Evolutionary conservation across 2,113 vertebrate genomes (phyloP).

Genomic region (Guaruba guarouba): DNA sequence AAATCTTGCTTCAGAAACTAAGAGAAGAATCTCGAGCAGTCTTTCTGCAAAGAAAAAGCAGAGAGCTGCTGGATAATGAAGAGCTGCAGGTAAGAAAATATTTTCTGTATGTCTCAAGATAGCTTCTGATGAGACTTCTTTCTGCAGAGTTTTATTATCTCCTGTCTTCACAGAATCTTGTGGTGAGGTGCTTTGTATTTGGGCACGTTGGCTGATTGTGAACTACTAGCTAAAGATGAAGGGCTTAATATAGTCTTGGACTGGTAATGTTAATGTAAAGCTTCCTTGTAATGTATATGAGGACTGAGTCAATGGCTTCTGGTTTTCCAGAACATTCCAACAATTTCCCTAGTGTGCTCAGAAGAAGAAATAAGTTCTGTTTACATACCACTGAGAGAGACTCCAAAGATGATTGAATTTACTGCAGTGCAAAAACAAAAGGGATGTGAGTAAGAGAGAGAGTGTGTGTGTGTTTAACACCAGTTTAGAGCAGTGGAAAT

Average conservation of each 20-base stretch:
- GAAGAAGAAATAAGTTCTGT: neutral
- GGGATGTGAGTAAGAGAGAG: neutral
- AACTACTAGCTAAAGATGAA: neutral
- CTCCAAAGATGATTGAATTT: neutral
- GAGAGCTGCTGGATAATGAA: slow-evolving; percentile 95
- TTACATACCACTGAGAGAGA: neutral
- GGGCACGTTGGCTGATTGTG: neutral
- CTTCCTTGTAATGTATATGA: neutral
- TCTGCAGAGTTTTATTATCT: neutral
- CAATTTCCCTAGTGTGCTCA: neutral
- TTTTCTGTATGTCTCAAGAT: neutral
- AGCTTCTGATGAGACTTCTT: neutral
- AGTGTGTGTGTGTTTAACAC: neutral
- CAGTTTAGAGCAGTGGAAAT: neutral
- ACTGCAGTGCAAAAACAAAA: neutral
- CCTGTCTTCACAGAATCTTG: neutral
- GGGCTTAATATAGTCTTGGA: neutral
- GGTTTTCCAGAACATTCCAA: neutral
- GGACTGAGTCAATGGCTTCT: neutral
- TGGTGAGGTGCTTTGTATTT: neutral
- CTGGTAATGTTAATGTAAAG: neutral
- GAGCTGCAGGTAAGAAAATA: slow-evolving; percentile 88
- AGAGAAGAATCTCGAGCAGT: slow-evolving; percentile 97
- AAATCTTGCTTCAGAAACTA: slow-evolving; percentile 93
- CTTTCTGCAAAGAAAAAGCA: slow-evolving; percentile 96